These are phyloP conservation scores for Xiphorhynchus erythropygius DNA, from an alignment of 2,797 vertebrate species.

Conservation along the genomic window DNA sequence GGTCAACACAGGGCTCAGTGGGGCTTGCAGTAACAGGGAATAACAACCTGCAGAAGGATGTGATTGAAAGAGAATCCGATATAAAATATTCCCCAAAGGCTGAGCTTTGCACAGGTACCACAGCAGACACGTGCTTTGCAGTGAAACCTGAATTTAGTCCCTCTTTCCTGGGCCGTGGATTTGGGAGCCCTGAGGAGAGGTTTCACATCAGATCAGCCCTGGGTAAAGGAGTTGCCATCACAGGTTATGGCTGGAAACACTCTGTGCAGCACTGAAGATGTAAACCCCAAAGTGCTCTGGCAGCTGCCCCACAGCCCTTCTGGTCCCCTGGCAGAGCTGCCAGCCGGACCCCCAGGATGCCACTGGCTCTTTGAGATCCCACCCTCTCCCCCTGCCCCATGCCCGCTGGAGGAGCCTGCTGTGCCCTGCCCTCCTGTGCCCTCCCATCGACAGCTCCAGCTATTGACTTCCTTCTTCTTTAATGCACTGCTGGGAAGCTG, in stretches of 20 bases:
- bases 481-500: not conserved
- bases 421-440: not conserved
- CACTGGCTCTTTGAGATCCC: not conserved
- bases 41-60: not conserved
- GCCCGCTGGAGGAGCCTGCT: not conserved
- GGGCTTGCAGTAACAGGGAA: accelerated
- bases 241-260: accelerated
- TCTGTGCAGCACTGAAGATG: not conserved
- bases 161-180: not conserved
- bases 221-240: too few relatives aligned
- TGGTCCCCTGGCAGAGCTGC: not conserved
- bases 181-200: not conserved
- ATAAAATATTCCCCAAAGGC: not conserved
- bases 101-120: not conserved
- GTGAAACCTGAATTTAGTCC: not conserved
- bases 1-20: not conserved
- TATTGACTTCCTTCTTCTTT: not conserved
- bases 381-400: not conserved
- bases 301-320: accelerated
- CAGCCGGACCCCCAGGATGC: accelerated
- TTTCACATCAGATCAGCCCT: not conserved
- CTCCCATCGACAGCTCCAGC: not conserved
- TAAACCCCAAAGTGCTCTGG: not conserved
- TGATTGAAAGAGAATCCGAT: not conserved
- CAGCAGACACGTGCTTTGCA: not conserved